Percentiles rank a stretch among this genome's conserved stretches.
These are phyloP conservation scores for Automeris io DNA, from an alignment of 2,888 invertebrate genomes.

Conservation along the genomic window DNA sequence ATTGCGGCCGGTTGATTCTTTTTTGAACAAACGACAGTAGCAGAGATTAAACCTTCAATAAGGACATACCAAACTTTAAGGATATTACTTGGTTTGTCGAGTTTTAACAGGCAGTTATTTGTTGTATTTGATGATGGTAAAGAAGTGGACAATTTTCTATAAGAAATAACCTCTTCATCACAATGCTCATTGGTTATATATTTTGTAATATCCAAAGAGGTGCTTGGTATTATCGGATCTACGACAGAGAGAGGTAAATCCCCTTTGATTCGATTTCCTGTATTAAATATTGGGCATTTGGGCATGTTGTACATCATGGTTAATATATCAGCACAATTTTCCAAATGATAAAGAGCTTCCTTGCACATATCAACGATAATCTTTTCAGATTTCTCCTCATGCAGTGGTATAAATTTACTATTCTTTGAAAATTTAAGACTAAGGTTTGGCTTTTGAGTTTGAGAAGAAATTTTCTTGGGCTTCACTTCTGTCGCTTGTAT, in stretches of 20 bases:
- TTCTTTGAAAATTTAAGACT: conserved; percentile 66
- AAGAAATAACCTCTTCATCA: conserved; percentile 81
- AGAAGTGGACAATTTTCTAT: conserved; percentile 77
- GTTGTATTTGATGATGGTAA: conserved; percentile 65
- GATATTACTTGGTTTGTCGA: conserved; percentile 89
- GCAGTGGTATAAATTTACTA: conserved; percentile 65
- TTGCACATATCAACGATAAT: conserved; percentile 79
- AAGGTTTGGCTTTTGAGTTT: conserved; percentile 50
- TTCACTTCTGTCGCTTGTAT: conserved; percentile 62
- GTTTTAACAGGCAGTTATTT: conserved; percentile 77
- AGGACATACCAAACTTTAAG: conserved; percentile 94
- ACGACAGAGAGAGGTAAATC: conserved; percentile 87
- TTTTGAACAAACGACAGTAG: conserved; percentile 90
- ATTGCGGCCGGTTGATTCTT: conserved; percentile 91
- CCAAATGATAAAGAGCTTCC: conserved; percentile 89
- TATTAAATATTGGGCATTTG: conserved; percentile 94
- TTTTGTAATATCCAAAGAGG: conserved; percentile 80
- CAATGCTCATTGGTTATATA: conserved; percentile 82
- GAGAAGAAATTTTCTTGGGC: conserved; percentile 46
- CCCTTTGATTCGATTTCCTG: conserved; percentile 89
- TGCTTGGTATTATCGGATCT: conserved; percentile 89
- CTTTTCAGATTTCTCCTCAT: conserved; percentile 66
- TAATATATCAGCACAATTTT: conserved; percentile 91
- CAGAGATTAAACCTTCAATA: conserved; percentile 89
- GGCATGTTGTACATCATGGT: conserved; percentile 97